Conservation (phyloP, 2,797 vertebrate species). For the Leucoraja ocellata region DNA sequence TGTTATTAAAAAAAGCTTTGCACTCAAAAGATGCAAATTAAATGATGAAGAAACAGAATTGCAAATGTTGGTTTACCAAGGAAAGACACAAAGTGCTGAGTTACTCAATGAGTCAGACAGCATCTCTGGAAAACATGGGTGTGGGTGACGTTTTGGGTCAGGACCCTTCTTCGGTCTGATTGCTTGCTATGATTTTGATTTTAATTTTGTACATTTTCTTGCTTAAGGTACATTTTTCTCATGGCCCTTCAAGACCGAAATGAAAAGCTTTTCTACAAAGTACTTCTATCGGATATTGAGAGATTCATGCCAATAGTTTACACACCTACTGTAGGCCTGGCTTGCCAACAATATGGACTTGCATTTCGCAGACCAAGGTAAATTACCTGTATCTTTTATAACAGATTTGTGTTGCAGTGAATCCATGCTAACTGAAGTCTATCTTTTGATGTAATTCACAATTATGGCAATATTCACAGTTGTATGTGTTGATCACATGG, state of each 20-base stretch:
- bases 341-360: slow-evolving; percentile 89
- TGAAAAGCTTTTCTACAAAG: slow-evolving; percentile 91
- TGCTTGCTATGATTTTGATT: not conserved
- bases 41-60: not conserved
- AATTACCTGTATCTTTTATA: slow-evolving; percentile 49
- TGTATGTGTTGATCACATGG: not conserved
- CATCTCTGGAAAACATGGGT: no score
- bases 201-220: not conserved
- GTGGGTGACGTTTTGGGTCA: no score
- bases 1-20: no score
- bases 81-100: no score
- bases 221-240: slow-evolving; percentile 81
- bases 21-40: no score
- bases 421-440: not conserved
- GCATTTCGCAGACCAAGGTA: slow-evolving; percentile 87
- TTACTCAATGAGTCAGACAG: no score
- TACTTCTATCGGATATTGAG: slow-evolving; percentile 79
- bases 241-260: slow-evolving; percentile 93
- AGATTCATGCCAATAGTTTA: slow-evolving; percentile 96
- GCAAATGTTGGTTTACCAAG: no score
- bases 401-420: not conserved
- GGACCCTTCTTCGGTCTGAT: not conserved
- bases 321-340: slow-evolving; percentile 88
- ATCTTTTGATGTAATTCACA: not conserved
- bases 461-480: not conserved